Percentiles rank a stretch among this genome's conserved stretches.
These are phyloP conservation scores for Galerucella calmariensis DNA, from an alignment of 2,888 invertebrate species.

Conservation along the genomic window DNA sequence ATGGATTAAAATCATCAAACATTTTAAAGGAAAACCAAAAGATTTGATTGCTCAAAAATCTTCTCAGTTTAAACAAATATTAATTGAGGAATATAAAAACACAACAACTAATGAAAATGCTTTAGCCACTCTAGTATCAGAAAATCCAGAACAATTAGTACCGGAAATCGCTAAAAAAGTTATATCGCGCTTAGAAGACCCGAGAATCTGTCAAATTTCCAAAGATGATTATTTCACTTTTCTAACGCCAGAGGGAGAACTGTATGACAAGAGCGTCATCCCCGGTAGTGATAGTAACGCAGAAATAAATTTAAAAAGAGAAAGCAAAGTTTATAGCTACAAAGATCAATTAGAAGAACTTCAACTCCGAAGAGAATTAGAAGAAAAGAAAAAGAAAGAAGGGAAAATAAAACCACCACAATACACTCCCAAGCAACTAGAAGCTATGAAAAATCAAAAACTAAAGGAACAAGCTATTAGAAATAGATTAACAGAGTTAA, in stretches of 20 bases:
- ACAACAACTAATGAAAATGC: constrained; percentile 74
- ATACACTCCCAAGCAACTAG: constrained; percentile 90
- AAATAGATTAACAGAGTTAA: constrained; percentile 70
- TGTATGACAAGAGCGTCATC: constrained; percentile 89
- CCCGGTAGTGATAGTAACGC: constrained; percentile 68
- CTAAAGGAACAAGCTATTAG: constrained; percentile 86
- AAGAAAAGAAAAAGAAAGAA: constrained; percentile 85
- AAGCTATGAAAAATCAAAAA: constrained; percentile 86
- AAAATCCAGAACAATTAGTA: constrained; percentile 74
- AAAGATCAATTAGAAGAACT: constrained; percentile 96
- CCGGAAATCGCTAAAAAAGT: constrained; percentile 74
- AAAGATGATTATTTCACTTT: constrained; percentile 84
- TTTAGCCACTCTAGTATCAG: constrained; percentile 75
- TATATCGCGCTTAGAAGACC: constrained; percentile 71
- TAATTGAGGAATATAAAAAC: constrained; percentile 69
- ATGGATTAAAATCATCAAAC: constrained; percentile 76
- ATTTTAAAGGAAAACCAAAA: constrained; percentile 70
- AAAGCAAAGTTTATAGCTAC: constrained; percentile 96
- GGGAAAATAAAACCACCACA: constrained; percentile 81
- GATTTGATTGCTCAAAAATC: constrained; percentile 71
- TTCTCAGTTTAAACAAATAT: constrained; percentile 70
- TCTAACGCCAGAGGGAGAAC: constrained; percentile 87
- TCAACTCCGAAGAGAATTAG: constrained; percentile 90
- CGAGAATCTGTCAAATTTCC: constrained; percentile 77
- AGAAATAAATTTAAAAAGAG: constrained; percentile 87